A percentile compares a stretch with the other conserved stretches of the same genome.
Conservation (phyloP, 2,797 vertebrate genomes). For the Anguilla marmorata region DNA sequence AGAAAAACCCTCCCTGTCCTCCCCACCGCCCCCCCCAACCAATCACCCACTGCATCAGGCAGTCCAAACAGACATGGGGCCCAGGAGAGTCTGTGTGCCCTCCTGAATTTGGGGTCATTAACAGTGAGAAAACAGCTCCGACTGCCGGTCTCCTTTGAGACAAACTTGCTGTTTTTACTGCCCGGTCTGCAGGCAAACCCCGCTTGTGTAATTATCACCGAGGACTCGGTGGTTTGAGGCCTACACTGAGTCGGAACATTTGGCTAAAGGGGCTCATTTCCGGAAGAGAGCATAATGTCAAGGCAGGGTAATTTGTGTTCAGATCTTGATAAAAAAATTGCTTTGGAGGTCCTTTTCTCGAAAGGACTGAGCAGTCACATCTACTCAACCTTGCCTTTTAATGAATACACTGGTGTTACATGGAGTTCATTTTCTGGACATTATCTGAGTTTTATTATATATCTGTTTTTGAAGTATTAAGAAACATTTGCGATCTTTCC, state of each 20-base stretch:
- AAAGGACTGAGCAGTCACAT: neutral
- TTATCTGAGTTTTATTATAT: neutral
- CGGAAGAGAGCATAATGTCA: neutral
- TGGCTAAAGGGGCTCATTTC: neutral
- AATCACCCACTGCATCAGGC: neutral
- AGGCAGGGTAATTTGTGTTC: neutral
- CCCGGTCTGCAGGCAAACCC: neutral
- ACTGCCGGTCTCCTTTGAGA: neutral
- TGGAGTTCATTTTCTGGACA: neutral
- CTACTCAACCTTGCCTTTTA: neutral
- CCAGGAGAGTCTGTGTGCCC: neutral
- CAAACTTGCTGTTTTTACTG: conserved; percentile 17
- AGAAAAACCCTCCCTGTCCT: conserved; percentile 9
- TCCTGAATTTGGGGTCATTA: conserved; percentile 6
- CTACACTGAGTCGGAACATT: neutral
- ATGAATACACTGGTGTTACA: neutral
- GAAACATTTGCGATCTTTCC: neutral
- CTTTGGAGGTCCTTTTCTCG: neutral
- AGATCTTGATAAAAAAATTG: conserved; percentile 16
- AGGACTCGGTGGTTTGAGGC: neutral
- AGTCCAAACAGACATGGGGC: conserved; percentile 16
- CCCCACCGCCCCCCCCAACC: neutral
- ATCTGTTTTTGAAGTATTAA: neutral
- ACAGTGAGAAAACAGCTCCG: conserved; percentile 10
- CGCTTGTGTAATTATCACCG: neutral